Percentiles rank a stretch among this genome's conserved stretches.
phyloP scores from a whole-genome alignment of 2,888 invertebrate genomes.

The Orthosia gothica region DNA sequence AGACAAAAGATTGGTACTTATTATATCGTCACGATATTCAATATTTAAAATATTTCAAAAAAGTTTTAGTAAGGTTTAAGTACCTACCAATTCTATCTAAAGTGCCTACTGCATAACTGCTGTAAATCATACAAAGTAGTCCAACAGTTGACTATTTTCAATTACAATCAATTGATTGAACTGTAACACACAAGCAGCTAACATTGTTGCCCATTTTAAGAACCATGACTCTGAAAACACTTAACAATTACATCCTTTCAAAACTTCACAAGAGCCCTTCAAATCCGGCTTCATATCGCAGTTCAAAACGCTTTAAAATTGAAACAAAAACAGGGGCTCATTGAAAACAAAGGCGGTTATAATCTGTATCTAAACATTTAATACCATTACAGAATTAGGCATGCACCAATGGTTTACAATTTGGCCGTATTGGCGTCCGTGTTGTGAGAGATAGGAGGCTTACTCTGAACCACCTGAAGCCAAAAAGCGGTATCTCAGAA shows the following conservation, averaged over 20 bases:
- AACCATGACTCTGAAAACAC: neutral
- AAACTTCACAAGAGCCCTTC: slow-evolving; percentile 3
- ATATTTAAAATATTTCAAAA: neutral
- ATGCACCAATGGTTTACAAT: slow-evolving; percentile 80
- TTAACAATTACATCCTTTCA: neutral
- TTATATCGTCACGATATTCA: neutral
- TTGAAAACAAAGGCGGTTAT: slow-evolving; percentile 67
- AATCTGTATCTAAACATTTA: slow-evolving; percentile 81
- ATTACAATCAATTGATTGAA: neutral
- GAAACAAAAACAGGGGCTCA: slow-evolving; percentile 27
- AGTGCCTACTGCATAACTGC: too few relatives aligned
- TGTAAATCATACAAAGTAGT: neutral
- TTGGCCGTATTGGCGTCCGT: slow-evolving; percentile 64
- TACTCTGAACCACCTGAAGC: slow-evolving; percentile 33
- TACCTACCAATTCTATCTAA: too few relatives aligned
- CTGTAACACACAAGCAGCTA: neutral
- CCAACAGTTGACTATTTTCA: neutral
- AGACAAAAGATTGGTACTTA: neutral
- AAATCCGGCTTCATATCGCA: slow-evolving; percentile 5
- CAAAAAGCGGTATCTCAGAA: too few relatives aligned
- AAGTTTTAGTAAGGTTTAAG: too few relatives aligned
- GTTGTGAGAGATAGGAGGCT: slow-evolving; percentile 83
- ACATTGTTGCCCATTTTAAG: neutral
- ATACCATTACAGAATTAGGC: slow-evolving; percentile 81
- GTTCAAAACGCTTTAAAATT: slow-evolving; percentile 21